Conservation (phyloP, 2,113 vertebrate species). For the Hyla sarda region DNA sequence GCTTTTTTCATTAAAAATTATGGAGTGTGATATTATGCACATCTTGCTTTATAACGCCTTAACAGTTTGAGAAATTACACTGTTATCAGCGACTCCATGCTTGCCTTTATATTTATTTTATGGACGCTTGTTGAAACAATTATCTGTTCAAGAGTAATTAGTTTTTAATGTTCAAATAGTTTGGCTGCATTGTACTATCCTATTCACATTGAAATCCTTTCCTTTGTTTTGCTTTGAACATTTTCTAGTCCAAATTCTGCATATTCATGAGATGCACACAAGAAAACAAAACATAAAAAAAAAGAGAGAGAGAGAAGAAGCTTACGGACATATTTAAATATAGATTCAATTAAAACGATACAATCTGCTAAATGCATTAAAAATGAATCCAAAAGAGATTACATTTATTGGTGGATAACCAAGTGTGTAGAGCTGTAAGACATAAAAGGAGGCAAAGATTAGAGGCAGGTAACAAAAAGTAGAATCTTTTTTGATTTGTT, state of each 20-base stretch:
- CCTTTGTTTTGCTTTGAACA: conserved; percentile 52
- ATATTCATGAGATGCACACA: conserved; percentile 50
- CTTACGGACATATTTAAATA: conserved; percentile 57
- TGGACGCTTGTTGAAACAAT: conserved; percentile 53
- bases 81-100: conserved; percentile 47
- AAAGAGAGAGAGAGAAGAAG: no score
- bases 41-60: conserved; percentile 52
- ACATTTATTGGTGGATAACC: conserved; percentile 25
- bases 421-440: conserved; percentile 10
- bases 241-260: conserved; percentile 52
- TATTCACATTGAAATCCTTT: conserved; percentile 49
- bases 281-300: conserved; percentile 49
- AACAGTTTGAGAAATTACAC: conserved; percentile 50
- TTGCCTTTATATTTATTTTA: conserved; percentile 54
- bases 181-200: conserved; percentile 45
- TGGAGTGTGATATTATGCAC: conserved; percentile 51
- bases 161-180: conserved; percentile 57
- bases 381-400: conserved; percentile 48
- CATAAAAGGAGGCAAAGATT: conserved; percentile 37
- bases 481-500: conserved; percentile 36
- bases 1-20: conserved; percentile 56
- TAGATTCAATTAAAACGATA: conserved; percentile 59
- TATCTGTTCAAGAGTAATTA: conserved; percentile 59
- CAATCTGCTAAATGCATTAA: conserved; percentile 50
- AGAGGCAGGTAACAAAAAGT: conserved; percentile 45